These are phyloP conservation scores for Cyrtonyx montezumae DNA, from an alignment of 2,113 vertebrate species.

Conservation along the genomic window DNA sequence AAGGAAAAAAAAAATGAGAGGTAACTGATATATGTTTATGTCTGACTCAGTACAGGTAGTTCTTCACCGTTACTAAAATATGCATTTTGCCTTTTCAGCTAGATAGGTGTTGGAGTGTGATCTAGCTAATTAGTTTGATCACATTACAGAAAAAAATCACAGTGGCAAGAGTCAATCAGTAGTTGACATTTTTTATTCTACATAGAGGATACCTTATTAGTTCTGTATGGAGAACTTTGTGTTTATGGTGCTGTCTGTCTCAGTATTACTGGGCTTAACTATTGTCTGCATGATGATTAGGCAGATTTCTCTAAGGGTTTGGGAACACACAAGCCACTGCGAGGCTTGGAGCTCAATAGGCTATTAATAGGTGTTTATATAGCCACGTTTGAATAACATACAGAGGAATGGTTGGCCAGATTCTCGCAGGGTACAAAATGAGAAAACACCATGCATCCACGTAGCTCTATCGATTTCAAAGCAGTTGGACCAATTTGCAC, in stretches of 20 bases:
- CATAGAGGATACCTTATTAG: background rate
- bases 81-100: conserved; percentile 33
- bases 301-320: conserved; percentile 4
- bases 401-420: background rate
- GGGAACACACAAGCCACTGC: background rate
- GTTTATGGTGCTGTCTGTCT: background rate
- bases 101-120: conserved; percentile 51
- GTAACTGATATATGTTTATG: conserved; percentile 7
- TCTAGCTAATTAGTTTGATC: conserved; percentile 73
- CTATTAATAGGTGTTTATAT: background rate
- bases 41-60: background rate
- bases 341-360: background rate
- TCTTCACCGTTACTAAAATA: conserved; percentile 47
- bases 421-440: background rate
- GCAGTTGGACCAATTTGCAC: conserved; percentile 19
- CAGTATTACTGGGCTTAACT: background rate
- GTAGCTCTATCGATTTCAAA: background rate
- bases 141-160: conserved; percentile 44
- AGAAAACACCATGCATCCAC: background rate
- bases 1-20: background rate
- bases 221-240: background rate
- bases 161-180: background rate
- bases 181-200: background rate
- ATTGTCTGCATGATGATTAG: background rate
- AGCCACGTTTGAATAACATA: background rate